Percentiles rank a stretch among this genome's conserved stretches.
Conservation (phyloP, 2,113 vertebrate species). For the Amphiprion ocellaris region DNA sequence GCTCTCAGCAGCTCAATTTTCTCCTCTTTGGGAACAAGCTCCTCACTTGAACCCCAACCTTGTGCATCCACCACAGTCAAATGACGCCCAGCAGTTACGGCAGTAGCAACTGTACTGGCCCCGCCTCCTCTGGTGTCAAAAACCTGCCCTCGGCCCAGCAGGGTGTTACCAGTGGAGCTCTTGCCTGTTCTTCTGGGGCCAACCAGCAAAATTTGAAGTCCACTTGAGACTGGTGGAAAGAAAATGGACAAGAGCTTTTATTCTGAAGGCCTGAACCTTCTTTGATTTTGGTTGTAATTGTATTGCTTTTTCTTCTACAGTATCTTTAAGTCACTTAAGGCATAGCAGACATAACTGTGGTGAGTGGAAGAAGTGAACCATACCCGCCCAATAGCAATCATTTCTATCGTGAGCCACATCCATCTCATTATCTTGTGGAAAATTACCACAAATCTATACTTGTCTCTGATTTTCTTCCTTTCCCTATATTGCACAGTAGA, state of each 20-base stretch:
- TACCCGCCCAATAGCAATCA: background rate
- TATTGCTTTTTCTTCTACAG: background rate
- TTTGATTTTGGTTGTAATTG: background rate
- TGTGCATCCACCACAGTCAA: conserved; percentile 56
- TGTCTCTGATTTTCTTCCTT: background rate
- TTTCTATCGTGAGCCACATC: conserved; percentile 21
- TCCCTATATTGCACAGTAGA: background rate
- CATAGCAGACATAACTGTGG: conserved; percentile 7
- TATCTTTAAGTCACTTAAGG: conserved; percentile 15
- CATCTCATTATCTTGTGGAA: conserved; percentile 8
- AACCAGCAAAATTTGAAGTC: conserved; percentile 46
- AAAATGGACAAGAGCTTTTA: conserved; percentile 16
- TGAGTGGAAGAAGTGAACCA: conserved; percentile 19
- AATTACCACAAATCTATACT: background rate
- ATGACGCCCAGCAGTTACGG: background rate
- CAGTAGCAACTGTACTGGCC: conserved; percentile 19
- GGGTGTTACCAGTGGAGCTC: conserved; percentile 64
- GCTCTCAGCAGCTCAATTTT: conserved; percentile 48
- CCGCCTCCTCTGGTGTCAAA: conserved; percentile 65
- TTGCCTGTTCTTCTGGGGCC: conserved; percentile 61
- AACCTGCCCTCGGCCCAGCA: conserved; percentile 36
- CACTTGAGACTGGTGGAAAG: background rate
- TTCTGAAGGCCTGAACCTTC: background rate
- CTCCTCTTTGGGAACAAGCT: conserved; percentile 32
- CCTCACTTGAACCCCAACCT: conserved; percentile 56